Conservation (phyloP, 1,140 invertebrate genomes). For the Tyrophagus putrescentiae region DNA sequence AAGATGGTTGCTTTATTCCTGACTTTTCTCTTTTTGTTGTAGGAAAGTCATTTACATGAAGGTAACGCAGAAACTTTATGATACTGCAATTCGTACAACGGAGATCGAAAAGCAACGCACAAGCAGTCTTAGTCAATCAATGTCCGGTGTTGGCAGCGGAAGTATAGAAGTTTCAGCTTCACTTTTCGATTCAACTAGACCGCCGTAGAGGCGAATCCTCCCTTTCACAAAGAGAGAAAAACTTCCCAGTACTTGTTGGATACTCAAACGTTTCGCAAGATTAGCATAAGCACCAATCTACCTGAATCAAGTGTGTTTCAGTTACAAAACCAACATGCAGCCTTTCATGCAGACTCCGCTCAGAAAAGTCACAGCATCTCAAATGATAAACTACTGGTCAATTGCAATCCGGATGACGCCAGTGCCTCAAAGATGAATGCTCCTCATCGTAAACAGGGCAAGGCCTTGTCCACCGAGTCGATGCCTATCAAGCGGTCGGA, state of each 20-base stretch:
- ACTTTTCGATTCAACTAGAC: too few relatives aligned
- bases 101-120: slow-evolving; percentile 24
- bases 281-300: slow-evolving; percentile 9
- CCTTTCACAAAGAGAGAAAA: background rate
- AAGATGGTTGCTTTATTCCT: slow-evolving; percentile 52
- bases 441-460: too few relatives aligned
- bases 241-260: background rate
- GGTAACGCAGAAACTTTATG: slow-evolving; percentile 27
- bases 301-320: slow-evolving; percentile 1
- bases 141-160: background rate
- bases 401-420: too few relatives aligned
- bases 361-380: background rate
- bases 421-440: too few relatives aligned
- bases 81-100: slow-evolving; percentile 27
- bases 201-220: background rate
- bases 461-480: too few relatives aligned
- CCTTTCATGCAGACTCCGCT: background rate
- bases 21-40: slow-evolving; percentile 63
- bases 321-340: background rate
- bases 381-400: too few relatives aligned
- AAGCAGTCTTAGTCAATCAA: background rate
- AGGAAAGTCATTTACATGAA: slow-evolving; percentile 33
- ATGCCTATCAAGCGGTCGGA: too few relatives aligned
- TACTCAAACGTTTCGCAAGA: background rate
- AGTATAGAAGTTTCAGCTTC: too few relatives aligned